Percentiles rank a stretch among this genome's conserved stretches.
These are phyloP conservation scores for Ichneumoninae sp. DNA, from an alignment of 2,888 invertebrate genomes.

Conservation along the genomic window DNA sequence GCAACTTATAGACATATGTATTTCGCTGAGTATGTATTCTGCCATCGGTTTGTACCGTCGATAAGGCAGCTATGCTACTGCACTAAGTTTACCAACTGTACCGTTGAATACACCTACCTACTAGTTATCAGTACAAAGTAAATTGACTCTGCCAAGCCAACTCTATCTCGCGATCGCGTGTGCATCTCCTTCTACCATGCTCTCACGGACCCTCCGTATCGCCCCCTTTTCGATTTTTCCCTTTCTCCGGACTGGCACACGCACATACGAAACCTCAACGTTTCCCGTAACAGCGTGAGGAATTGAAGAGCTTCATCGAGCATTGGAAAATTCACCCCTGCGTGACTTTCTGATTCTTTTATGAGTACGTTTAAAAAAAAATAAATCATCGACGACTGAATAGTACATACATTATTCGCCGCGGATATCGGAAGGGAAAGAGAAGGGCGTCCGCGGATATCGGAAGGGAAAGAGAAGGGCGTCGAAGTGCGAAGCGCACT, in stretches of 20 bases:
- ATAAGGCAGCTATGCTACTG: neutral
- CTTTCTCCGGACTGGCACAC: constrained; percentile 38
- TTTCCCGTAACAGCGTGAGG: constrained; percentile 6
- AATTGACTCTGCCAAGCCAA: constrained; percentile 56
- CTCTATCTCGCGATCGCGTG: constrained; percentile 19
- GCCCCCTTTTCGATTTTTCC: constrained; percentile 14
- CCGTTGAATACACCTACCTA: neutral
- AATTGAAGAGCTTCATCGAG: constrained; percentile 47
- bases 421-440: constrained; percentile 42
- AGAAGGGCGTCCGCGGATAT: constrained; percentile 34
- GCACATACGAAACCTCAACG: neutral
- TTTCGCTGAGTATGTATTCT: neutral
- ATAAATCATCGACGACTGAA: constrained; percentile 58
- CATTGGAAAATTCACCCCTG: constrained; percentile 45
- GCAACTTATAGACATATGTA: neutral
- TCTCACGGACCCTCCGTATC: neutral
- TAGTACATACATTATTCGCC: constrained; percentile 10
- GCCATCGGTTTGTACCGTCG: neutral
- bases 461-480: constrained; percentile 15
- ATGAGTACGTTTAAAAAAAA: constrained; percentile 50
- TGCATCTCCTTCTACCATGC: neutral
- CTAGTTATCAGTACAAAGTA: constrained; percentile 23
- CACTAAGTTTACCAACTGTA: neutral
- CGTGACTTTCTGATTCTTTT: constrained; percentile 64
- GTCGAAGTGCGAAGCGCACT: constrained; percentile 11